These are phyloP conservation scores for Callocephalon fimbriatum DNA, from an alignment of 2,113 vertebrate species.

Conservation along the genomic window DNA sequence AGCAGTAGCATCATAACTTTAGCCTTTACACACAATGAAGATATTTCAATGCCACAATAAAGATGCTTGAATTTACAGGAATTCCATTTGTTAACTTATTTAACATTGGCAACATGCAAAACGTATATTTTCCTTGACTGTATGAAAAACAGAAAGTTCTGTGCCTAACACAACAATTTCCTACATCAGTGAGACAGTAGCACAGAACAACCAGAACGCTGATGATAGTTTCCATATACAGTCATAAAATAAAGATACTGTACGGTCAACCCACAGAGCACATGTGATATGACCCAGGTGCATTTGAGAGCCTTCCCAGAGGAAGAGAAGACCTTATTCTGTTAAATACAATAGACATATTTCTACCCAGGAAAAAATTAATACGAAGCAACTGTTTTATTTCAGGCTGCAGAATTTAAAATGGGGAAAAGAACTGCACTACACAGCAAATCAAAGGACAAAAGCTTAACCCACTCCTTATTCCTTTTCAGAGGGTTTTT, in stretches of 20 bases:
- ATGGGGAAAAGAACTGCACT: not conserved
- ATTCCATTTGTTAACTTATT: not conserved
- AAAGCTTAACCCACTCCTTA: not conserved
- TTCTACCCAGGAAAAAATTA: not conserved
- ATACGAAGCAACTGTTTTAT: not conserved
- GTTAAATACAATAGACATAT: not conserved
- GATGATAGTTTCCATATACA: not conserved
- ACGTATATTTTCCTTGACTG: not conserved
- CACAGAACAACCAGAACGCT: not conserved
- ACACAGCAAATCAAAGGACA: not conserved
- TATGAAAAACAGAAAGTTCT: not conserved
- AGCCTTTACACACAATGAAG: not conserved
- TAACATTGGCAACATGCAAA: not conserved
- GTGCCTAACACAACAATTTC: not conserved
- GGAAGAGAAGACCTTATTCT: not conserved
- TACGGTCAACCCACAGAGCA: not conserved
- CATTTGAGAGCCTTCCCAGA: not conserved
- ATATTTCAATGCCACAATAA: not conserved
- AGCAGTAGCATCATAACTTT: not conserved
- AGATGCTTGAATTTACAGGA: not conserved
- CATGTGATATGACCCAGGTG: not conserved
- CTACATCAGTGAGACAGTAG: not conserved
- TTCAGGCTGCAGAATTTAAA: not conserved
- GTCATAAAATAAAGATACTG: not conserved
- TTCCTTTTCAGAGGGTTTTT: not conserved